A percentile compares a stretch with the other conserved stretches of the same genome.
Evolutionary conservation across 2,113 vertebrate species (phyloP).

Genomic region (Sinocyclocheilus rhinocerous): DNA sequence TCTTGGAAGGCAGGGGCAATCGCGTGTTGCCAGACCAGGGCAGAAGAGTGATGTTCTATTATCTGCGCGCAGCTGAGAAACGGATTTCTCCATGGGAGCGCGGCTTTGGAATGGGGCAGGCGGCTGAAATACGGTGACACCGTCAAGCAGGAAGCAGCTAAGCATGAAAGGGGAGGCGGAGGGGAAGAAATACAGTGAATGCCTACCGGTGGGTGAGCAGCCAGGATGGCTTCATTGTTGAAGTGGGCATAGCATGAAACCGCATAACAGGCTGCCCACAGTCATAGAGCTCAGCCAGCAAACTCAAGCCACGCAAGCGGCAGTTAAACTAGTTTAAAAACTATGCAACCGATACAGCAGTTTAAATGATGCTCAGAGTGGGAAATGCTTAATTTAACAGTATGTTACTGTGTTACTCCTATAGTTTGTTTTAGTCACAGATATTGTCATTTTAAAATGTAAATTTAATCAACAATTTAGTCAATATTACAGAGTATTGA

Average conservation of each 20-base stretch:
- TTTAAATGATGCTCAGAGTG: not conserved
- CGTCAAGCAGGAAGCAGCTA: conserved; percentile 49
- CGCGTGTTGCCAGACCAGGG: conserved; percentile 27
- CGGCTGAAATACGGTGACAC: conserved; percentile 58
- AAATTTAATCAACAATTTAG: too few species aligned
- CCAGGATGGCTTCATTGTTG: conserved; percentile 52
- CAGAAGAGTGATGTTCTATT: conserved; percentile 54
- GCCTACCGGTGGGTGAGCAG: conserved; percentile 12
- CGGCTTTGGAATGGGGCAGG: conserved; percentile 34
- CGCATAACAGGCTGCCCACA: conserved; percentile 31
- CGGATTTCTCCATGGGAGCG: conserved; percentile 48
- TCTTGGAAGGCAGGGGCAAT: conserved; percentile 38
- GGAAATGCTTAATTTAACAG: not conserved
- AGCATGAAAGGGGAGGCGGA: conserved; percentile 42
- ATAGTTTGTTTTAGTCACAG: too few species aligned
- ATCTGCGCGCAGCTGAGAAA: conserved; percentile 51
- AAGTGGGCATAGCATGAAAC: conserved; percentile 51
- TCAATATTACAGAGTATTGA: too few species aligned
- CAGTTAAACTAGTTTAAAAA: not conserved
- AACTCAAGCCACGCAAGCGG: not conserved
- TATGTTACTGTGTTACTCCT: not conserved
- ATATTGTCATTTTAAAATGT: too few species aligned
- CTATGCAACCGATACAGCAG: not conserved
- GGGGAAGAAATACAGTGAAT: conserved; percentile 34
- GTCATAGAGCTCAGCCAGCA: conserved; percentile 25